Base-by-base conservation (phyloP, 30 jellyfish, hydroid and myxozoan genomes). In the Hydractinia echinata region DNA sequence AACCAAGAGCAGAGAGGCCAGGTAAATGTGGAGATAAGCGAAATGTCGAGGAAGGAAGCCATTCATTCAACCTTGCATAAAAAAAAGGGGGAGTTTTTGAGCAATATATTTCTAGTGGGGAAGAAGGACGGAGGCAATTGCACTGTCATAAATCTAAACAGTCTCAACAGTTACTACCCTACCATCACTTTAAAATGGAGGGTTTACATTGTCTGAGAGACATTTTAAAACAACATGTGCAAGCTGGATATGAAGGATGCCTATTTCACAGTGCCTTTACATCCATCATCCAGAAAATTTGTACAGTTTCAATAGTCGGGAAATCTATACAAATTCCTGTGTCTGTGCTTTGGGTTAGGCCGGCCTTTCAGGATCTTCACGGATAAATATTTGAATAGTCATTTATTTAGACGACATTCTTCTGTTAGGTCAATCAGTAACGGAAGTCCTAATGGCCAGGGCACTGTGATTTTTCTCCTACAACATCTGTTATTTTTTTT, bases 291-390 rank as follows among this genome's bases (percentile, higher is more conserved):
- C 72, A 77, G 85, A 61, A 77, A 77, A 6, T 77, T 10, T 55
- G 53, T 77, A 66, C 72, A 56, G 79, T 77, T 77, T 53, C 85
- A 52, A 39, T 61, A 70, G 82, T 62, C 51, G 80, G 87, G 81
- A 81, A 61, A 53, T 15, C 13, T 79, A 54, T 79, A 64, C 83
- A 70, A 66, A 71, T 66, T 66, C 66, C 81, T 79, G 48, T 79
- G 82, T 69, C 87, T 79, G 67, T 77, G 85, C 60, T 77, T 77
- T 77, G 85, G 85, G 73, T 56, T 77, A 61, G 85, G 85, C 85
- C 85, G 56, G 18, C 64, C 85, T 54, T 76, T 76, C 15, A 56
- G 52, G 44, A 5, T 77, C 11, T 53, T 77, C 60, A 77, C 85
- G 84, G 19, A 4, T 76, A 76, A 76, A 76, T 52, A 76, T 76